These are phyloP conservation scores for Poecilia picta DNA, from an alignment of 2,797 vertebrate genomes.

Conservation along the genomic window DNA sequence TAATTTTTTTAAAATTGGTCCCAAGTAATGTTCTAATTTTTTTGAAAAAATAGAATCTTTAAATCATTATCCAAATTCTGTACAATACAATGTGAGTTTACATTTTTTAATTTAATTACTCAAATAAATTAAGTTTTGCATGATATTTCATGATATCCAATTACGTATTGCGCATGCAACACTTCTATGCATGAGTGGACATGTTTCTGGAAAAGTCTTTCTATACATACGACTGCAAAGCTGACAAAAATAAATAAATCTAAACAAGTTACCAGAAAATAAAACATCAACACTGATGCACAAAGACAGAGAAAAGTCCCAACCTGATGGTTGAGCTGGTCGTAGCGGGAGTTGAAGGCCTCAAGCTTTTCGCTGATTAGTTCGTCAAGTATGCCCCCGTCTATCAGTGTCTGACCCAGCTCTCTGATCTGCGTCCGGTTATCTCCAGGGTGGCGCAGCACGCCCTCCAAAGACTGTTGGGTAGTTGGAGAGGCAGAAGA, in stretches of 20 bases:
- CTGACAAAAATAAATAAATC: neutral
- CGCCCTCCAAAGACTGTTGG: constrained; percentile 85
- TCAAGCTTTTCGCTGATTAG: constrained; percentile 97
- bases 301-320: constrained; percentile 53
- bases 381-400: constrained; percentile 96
- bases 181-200: neutral
- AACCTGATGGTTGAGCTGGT: constrained; percentile 92
- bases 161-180: neutral
- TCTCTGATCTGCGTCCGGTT: constrained; percentile 98
- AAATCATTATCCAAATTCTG: neutral
- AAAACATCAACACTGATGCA: constrained; percentile 6
- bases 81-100: neutral
- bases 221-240: neutral
- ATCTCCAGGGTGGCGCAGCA: constrained; percentile 94
- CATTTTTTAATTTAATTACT: neutral
- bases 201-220: neutral
- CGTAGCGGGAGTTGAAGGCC: constrained; percentile 90
- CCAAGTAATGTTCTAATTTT: neutral
- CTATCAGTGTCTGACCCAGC: constrained; percentile 95
- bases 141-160: no score
- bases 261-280: neutral
- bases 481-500: constrained; percentile 20
- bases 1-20: neutral
- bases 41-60: neutral
- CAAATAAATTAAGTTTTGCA: neutral